A percentile compares a stretch with the other conserved stretches of the same genome.
Evolutionary conservation across 2,113 vertebrate species (phyloP).

Genomic region (Mus spicilegus): DNA sequence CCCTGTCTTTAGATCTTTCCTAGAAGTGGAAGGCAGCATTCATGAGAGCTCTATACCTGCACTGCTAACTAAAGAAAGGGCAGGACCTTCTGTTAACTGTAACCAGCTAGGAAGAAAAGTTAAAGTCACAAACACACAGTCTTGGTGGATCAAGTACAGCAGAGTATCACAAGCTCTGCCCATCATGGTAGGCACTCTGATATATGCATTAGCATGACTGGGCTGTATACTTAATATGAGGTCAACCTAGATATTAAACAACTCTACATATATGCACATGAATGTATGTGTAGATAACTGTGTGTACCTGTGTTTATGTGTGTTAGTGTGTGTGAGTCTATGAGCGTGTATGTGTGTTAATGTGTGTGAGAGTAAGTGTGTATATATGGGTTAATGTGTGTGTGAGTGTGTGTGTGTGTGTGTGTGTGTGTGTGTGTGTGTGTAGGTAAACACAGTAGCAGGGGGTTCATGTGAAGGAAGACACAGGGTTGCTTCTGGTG

Average conservation of each 20-base stretch:
- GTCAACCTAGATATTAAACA: not conserved
- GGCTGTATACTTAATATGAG: not conserved
- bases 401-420: not conserved
- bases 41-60: not conserved
- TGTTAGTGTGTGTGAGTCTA: not conserved
- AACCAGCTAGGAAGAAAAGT: not conserved
- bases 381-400: not conserved
- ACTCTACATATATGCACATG: not conserved
- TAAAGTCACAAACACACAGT: not conserved
- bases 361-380: not conserved
- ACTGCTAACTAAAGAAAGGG: not conserved
- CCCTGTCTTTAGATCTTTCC: not conserved
- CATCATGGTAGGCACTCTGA: not conserved
- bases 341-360: not conserved
- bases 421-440: rapidly evolving
- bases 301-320: not conserved
- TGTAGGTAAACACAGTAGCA: not conserved
- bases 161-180: not conserved
- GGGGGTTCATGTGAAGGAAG: not conserved
- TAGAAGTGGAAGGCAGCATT: not conserved
- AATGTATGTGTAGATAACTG: no score
- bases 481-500: not conserved
- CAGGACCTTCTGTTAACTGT: not conserved
- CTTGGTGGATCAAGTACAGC: not conserved
- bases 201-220: not conserved